phyloP scores from a whole-genome alignment of 1,140 invertebrate species.

The Bombus confusus region DNA sequence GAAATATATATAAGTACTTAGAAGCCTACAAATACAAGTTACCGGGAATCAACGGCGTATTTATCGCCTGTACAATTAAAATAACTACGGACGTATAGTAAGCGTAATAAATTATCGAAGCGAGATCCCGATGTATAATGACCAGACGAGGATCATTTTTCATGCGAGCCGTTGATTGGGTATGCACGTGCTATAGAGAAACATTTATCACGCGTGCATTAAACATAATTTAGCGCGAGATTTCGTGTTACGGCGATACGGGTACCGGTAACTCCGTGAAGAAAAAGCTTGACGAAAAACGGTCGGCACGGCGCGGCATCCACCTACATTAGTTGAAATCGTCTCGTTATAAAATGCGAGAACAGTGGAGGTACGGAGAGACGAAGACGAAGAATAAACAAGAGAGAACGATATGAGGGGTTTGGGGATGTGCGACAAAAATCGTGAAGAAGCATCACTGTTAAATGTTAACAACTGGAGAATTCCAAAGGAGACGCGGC shows the following conservation, averaged over 20 bases:
- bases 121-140: conserved; percentile 34
- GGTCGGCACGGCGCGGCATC: not conserved
- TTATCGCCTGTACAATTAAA: conserved; percentile 30
- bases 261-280: not conserved
- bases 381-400: not conserved
- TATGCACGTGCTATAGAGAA: conserved; percentile 19
- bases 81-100: conserved; percentile 11
- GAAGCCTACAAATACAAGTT: not conserved
- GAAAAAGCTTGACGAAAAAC: conserved; percentile 29
- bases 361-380: not conserved
- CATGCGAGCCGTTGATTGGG: conserved; percentile 32
- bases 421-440: conserved; percentile 59
- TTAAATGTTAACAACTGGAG: conserved; percentile 74
- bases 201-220: conserved; percentile 44
- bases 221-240: conserved; percentile 41
- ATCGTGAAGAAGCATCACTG: conserved; percentile 66
- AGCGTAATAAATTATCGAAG: conserved; percentile 30
- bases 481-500: conserved; percentile 69
- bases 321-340: conserved; percentile 54
- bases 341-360: conserved; percentile 46
- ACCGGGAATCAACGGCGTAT: not conserved
- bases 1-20: not conserved
- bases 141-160: conserved; percentile 36
- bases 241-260: conserved; percentile 4
- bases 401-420: conserved; percentile 21